Evolutionary conservation across 2,113 vertebrate genomes (phyloP), one percentile per base, ranked within the genome.

Genomic region (Corydoras sp.): DNA sequence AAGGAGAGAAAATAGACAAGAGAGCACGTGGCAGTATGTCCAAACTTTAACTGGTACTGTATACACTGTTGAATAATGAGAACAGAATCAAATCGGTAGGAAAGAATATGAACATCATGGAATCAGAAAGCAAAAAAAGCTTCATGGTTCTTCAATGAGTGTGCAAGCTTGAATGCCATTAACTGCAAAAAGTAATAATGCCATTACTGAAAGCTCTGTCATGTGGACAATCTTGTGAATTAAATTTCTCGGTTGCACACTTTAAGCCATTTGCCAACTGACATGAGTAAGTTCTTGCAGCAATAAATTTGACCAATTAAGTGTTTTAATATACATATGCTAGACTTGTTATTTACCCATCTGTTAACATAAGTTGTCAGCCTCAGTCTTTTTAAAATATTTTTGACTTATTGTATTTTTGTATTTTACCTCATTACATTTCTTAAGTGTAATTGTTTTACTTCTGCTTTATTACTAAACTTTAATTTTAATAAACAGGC

Each of bases 341-440:
- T 56, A 49, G 53, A 18, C 9, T 2, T 13, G 55, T 15, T 54
- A 24, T 10, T 24, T 24, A 18, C 10, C 14, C 31, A n/a, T 72
- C 32, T 58, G 51, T 72, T 31, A 64, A 32, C 9, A 11, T 43
- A 63, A 56, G 15, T 5, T 31, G 2, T 66, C 31, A 11, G 53
- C 48, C 69, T 55, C 2, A 29, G 0, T 29, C 59, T 60, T 32
- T 49, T 72, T 77, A 31, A 53, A 30, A 56, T 61, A 62, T 60
- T 70, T 67, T 78, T 71, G 58, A 50, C 63, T 60, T 58, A 53
- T 72, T 64, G 59, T 72, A 65, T 78, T 79, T 75, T 72, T 72
- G 65, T 72, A 72, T 65, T 62, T 61, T 68, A 69, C 55, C 56
- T 66, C 29, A 29, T 65, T 72, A 50, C 68, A 65, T 14, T 53